Base-by-base conservation (phyloP, 2,888 invertebrate species). In the Drosophila ustulata region DNA sequence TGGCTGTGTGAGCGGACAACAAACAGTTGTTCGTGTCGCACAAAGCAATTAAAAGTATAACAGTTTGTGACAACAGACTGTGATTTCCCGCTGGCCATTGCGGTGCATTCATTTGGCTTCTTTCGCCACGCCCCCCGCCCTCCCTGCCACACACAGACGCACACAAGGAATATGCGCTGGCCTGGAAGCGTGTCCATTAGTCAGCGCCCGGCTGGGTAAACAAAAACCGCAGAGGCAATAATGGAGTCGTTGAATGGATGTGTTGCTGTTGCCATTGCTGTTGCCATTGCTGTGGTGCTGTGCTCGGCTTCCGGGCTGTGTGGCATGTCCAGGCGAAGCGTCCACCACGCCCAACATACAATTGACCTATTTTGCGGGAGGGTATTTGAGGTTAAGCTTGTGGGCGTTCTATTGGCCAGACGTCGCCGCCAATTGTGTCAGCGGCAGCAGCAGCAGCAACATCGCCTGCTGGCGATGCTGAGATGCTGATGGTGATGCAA, bases 341-440 rank as follows among this genome's bases (percentile, higher is more conserved):
- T 2, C 37, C 64, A 53, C 26, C n/a, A 47, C 63, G 51, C 51
- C 63, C 46, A 64, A 77, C 62, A 52, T 68, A 55, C 71, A 85
- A 77, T 77, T 82, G 81, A 82, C 81, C 81, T 56, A 82, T 82
- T 82, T 82, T 28, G 65, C 49, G 26, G 55, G 26, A 41, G 50
- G 18, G 59, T 39, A 26, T 41, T 62, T 41, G 45, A 53, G n/a
- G 58, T 30, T 58, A 32, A 34, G 62, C 66, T 50, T 78, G 63
- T 53, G 66, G 74, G 77, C 63, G 68, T 74, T 75, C 66, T 66
- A 57, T n/a, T 62, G 66, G 64, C n/a, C 77, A 64, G 63, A 55
- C 55, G 47, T 4, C 34, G 53, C 37, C 25, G 30, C 25, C 49
- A 55, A 52, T 53, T 37, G 50, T 49, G 57, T 46, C 46, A 57